Percentiles rank a stretch among this genome's conserved stretches.
These are phyloP conservation scores for Blennius ocellaris DNA, from an alignment of 2,113 vertebrate genomes.

Conservation along the genomic window DNA sequence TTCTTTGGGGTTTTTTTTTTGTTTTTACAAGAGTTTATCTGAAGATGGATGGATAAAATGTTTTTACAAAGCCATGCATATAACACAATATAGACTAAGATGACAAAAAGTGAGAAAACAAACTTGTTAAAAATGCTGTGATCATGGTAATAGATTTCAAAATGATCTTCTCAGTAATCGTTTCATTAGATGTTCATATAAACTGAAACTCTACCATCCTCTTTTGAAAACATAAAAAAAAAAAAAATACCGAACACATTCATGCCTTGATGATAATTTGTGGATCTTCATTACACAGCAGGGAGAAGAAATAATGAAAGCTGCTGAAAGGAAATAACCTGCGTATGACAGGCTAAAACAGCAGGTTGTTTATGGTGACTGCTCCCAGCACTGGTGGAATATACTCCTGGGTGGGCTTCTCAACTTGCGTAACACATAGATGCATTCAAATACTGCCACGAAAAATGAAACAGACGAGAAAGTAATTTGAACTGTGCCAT, in stretches of 20 bases:
- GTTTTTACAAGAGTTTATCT: no score
- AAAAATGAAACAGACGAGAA: not conserved
- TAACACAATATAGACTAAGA: no score
- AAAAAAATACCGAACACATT: not conserved
- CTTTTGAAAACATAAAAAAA: not conserved
- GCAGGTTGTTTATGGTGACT: conserved; percentile 29
- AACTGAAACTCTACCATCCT: not conserved
- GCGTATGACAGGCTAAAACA: conserved; percentile 13
- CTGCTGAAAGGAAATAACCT: conserved; percentile 5
- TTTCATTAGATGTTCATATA: not conserved
- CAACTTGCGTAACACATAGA: not conserved
- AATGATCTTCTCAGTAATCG: no score
- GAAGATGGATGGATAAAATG: no score
- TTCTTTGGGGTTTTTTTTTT: no score
- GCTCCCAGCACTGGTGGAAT: conserved; percentile 12
- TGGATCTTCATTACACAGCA: not conserved
- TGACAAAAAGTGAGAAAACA: no score
- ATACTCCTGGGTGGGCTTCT: conserved; percentile 2
- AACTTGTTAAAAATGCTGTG: no score
- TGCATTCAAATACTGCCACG: not conserved
- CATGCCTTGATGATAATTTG: not conserved
- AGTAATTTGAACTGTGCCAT: not conserved
- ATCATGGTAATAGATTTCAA: no score
- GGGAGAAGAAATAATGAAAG: conserved; percentile 17
- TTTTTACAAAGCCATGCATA: no score